phyloP scores from a whole-genome alignment of 2,888 invertebrate species.

The Machimus atricapillus region DNA sequence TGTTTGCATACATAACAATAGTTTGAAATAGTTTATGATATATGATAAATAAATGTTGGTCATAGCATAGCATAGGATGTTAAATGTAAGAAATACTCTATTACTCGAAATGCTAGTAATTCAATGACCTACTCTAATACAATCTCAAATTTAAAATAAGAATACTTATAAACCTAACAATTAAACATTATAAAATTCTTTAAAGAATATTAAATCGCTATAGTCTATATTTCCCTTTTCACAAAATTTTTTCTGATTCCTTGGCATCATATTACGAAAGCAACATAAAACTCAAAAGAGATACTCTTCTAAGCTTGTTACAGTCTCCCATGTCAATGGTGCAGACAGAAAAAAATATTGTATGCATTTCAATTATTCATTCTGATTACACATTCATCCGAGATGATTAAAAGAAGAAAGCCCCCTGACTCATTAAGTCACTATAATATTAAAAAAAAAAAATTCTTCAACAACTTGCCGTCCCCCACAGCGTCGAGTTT shows the following conservation, averaged over 20 bases:
- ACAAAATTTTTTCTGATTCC: neutral
- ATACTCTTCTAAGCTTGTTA: neutral
- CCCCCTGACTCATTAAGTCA: neutral
- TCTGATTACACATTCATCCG: neutral
- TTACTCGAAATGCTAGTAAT: too few species aligned
- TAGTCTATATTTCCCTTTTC: too few species aligned
- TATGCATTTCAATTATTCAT: neutral
- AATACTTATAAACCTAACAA: too few species aligned
- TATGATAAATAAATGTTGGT: too few species aligned
- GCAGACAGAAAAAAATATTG: neutral
- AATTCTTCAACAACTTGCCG: neutral
- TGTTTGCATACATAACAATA: too few species aligned
- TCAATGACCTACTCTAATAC: too few species aligned
- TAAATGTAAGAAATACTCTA: too few species aligned
- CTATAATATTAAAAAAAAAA: neutral
- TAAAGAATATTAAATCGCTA: too few species aligned
- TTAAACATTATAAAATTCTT: too few species aligned
- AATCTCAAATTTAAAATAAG: too few species aligned
- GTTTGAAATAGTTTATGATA: too few species aligned
- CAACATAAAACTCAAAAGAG: neutral
- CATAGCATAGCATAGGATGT: too few species aligned
- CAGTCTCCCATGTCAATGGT: neutral
- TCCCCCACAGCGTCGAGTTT: neutral
- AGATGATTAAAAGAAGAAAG: neutral
- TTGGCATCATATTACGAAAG: neutral